Evolutionary conservation across 2,113 vertebrate genomes (phyloP), one percentile per base, ranked within the genome.

Genomic region (Dascyllus trimaculatus): DNA sequence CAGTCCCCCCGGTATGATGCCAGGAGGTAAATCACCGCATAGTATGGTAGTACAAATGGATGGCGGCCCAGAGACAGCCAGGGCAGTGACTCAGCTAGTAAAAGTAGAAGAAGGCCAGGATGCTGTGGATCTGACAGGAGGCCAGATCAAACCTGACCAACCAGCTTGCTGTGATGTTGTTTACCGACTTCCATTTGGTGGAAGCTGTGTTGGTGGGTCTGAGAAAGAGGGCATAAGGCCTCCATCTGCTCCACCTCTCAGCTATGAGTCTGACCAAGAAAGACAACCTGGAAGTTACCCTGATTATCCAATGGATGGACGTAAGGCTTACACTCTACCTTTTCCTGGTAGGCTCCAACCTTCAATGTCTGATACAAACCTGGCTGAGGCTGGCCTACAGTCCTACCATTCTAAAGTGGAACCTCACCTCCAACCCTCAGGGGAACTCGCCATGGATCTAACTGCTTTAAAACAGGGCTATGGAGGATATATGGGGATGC

Each of bases 301-400:
- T 65, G 95, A 97, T 53, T 93, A 91, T 75, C 65, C 90, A 90
- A 94, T 88, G 90, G 94, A 97, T 77, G 94, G 94, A 13, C 95
- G 93, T 54, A 97, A 96, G 80, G 94, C 96, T 60, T 96, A 96
- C 67, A 95, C 96, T 1, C 71, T 95, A 4, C 93, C 95, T 67
- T 82, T 95, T 61, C 94, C 96, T 0, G 96, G 97, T 32, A 95
- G 96, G 54, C 93, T 99, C 4, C 97, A 98, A 65, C 96, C 98
- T 72, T 99, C 98, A 53, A 97, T 99, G 96, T 99, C 98, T 0
- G 98, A 99, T 82, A 99, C 97, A 0, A 99, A 99, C 84, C 92
- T 99, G 74, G 95, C 97, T 0, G 96, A 99, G 63, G 96, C 94
- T 0, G 95, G 96, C 14, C 91, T 98, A 70, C 94, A 91, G 71